These are phyloP conservation scores for Pseudoatta argentina DNA, from an alignment of 1,140 invertebrate genomes.

Conservation along the genomic window DNA sequence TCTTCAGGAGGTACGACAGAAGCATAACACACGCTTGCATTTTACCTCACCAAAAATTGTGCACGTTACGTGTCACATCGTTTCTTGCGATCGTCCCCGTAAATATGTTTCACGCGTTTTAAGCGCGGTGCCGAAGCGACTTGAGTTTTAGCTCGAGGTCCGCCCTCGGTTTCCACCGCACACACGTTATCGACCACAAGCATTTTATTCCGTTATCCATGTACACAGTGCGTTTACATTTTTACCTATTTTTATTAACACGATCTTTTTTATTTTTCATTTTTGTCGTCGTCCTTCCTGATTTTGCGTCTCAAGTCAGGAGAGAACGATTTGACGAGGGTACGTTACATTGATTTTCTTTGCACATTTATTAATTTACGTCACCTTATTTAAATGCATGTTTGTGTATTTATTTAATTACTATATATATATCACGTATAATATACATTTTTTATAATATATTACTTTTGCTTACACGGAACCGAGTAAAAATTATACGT, in stretches of 20 bases:
- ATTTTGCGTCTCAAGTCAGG: constrained; percentile 86
- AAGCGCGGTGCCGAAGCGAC: neutral
- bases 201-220: constrained; percentile 54
- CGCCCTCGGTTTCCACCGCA: neutral
- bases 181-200: constrained; percentile 34
- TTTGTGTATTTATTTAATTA: constrained; percentile 6
- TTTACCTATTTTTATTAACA: constrained; percentile 79
- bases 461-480: neutral
- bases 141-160: neutral
- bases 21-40: neutral
- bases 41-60: neutral
- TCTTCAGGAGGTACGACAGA: constrained; percentile 90
- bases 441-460: neutral
- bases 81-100: neutral
- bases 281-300: constrained; percentile 81
- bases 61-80: neutral
- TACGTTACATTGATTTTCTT: constrained; percentile 84
- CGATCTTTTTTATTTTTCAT: constrained; percentile 82
- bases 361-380: constrained; percentile 35
- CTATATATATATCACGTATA: neutral
- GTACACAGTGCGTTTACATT: constrained; percentile 62
- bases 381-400: constrained; percentile 2
- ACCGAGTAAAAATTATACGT: constrained; percentile 10
- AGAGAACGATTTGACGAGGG: constrained; percentile 89
- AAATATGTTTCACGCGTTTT: constrained; percentile 23